Evolutionary conservation across 1,140 invertebrate genomes (phyloP), one percentile per base, ranked within the genome.

Genomic region (Lasioglossum albipes): DNA sequence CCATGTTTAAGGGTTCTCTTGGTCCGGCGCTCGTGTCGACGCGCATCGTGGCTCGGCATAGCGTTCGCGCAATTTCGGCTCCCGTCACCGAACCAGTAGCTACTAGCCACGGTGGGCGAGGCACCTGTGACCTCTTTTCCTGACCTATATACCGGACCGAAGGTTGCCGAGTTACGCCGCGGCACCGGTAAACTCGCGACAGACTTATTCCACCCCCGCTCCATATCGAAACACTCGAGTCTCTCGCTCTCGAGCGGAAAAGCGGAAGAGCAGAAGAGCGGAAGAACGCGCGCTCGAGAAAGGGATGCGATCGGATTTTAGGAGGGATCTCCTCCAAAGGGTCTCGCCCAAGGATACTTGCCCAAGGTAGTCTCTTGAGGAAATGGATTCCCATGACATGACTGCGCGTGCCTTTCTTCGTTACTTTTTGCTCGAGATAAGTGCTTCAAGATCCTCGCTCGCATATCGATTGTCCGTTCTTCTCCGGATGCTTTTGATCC

Each of bases 321-420:
- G 45, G 45, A 49, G 45, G 42, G 45, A 49, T 49, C 45, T 49
- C 45, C 13, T 49, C 45, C 0, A 10, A 3, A 13, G 13, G 13
- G 9, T 10, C 45, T 49, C 45, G 7, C 42, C 13, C 16, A 54
- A 49, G 45, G 18, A 54, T 61, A 88, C 88, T 91, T 75, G 88
- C 92, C 92, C 91, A 75, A 93, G 89, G 81, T 91, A 94, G 88
- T 94, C 92, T 87, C 92, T 93, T 61, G 93, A 93, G 75, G 92
- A 92, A 86, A 94, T 93, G 72, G 93, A 94, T 88, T 94, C 93
- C 93, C 93, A 94, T 90, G 93, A 94, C 93, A 94, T 94, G 91
- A 89, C 92, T 88, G 90, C 89, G 73, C 85, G 75, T 81, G 73
- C 79, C 82, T 78, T 83, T 87, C 82, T 72, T 82, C 74, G 76